A percentile compares a stretch with the other conserved stretches of the same genome.
Evolutionary conservation across 2,888 invertebrate species (phyloP).

Genomic region (Molorchus minor): DNA sequence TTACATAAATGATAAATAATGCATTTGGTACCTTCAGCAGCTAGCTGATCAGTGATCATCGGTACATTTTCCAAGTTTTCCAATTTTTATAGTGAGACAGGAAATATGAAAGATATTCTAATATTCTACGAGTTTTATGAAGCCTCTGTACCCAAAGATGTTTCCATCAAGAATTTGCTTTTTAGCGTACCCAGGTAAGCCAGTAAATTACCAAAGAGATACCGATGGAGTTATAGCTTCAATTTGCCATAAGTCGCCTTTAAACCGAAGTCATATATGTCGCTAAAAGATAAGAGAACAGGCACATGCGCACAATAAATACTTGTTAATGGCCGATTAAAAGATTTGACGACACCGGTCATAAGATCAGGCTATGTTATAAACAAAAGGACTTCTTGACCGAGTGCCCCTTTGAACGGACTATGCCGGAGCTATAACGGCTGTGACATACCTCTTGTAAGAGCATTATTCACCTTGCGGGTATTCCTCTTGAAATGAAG

Average conservation of each 20-base stretch:
- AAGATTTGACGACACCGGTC: conserved; percentile 41
- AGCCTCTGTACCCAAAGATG: too few species aligned
- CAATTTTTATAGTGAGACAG: neutral
- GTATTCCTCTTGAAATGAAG: too few species aligned
- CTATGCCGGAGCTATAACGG: neutral
- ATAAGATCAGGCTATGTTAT: conserved; percentile 16
- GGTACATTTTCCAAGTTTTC: neutral
- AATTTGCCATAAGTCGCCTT: conserved; percentile 46
- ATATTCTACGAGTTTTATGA: too few species aligned
- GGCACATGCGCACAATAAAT: conserved; percentile 45
- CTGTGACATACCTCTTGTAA: conserved; percentile 1
- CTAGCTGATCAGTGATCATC: too few species aligned
- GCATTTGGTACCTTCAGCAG: too few species aligned
- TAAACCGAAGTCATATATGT: conserved; percentile 40
- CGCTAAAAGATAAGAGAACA: conserved; percentile 48
- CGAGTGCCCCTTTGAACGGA: conserved; percentile 4
- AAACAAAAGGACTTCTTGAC: conserved; percentile 19
- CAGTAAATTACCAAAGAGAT: conserved; percentile 33
- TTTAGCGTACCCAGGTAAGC: conserved; percentile 4
- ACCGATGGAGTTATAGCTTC: conserved; percentile 38
- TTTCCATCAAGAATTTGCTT: conserved; percentile 3
- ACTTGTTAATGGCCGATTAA: conserved; percentile 41
- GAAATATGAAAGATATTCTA: too few species aligned
- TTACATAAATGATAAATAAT: too few species aligned
- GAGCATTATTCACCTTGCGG: too few species aligned